Percentiles rank a stretch among this genome's conserved stretches.
Conservation (phyloP, 2,888 invertebrate species). For the Syrista parreyssii region DNA sequence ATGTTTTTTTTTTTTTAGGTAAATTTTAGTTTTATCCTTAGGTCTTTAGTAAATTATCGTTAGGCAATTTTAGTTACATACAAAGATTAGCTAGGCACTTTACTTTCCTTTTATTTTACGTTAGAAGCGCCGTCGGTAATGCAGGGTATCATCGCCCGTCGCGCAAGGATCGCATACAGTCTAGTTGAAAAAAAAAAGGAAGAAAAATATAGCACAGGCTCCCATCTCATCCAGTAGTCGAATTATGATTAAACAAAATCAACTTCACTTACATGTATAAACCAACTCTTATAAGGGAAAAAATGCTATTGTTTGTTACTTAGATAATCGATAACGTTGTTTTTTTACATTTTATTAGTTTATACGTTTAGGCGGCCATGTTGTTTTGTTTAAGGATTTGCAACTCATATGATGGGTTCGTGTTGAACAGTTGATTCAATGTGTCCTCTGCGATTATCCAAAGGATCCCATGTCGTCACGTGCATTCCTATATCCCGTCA, state of each 20-base stretch:
- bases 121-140: background rate
- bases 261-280: conserved; percentile 5
- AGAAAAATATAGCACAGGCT: background rate
- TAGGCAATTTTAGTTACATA: background rate
- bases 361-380: conserved; percentile 62
- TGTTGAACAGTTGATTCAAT: conserved; percentile 11
- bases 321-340: conserved; percentile 65
- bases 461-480: background rate
- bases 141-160: background rate
- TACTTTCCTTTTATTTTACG: background rate
- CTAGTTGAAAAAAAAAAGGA: background rate
- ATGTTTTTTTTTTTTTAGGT: background rate
- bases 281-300: conserved; percentile 30
- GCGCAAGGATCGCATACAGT: background rate
- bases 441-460: background rate
- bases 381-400: conserved; percentile 60
- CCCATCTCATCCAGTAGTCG: conserved; percentile 5
- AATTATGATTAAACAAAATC: conserved; percentile 4
- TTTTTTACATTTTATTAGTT: conserved; percentile 66
- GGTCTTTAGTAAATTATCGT: conserved; percentile 1
- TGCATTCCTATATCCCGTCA: background rate
- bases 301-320: conserved; percentile 66
- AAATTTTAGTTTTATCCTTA: background rate
- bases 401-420: conserved; percentile 48
- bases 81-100: background rate